These are phyloP conservation scores for Phytoseiulus persimilis DNA, from an alignment of 2,888 invertebrate genomes.

Conservation along the genomic window DNA sequence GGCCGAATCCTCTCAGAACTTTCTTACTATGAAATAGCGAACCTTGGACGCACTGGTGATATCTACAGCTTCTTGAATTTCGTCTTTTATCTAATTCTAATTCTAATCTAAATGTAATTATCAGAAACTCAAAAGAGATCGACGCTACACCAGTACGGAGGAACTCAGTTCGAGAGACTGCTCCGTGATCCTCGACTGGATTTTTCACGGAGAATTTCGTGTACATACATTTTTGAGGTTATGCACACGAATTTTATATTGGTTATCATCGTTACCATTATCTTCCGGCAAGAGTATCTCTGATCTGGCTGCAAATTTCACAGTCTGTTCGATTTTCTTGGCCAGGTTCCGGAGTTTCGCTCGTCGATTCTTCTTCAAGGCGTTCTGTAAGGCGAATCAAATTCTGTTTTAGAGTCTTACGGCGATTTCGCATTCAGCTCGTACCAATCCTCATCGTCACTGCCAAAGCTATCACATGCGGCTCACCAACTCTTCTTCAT, in stretches of 20 bases:
- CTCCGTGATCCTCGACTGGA: too few relatives aligned
- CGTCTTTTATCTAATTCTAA: conserved; percentile 71
- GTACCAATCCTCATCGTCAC: too few relatives aligned
- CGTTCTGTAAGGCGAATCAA: background rate
- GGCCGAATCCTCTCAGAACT: too few relatives aligned
- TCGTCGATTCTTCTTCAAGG: conserved; percentile 10
- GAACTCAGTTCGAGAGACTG: too few relatives aligned
- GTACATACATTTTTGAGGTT: too few relatives aligned
- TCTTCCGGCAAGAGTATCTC: conserved; percentile 71
- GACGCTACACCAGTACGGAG: too few relatives aligned
- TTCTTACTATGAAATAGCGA: conserved; percentile 64
- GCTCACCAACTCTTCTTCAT: conserved; percentile 16
- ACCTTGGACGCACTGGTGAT: conserved; percentile 75
- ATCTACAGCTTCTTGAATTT: conserved; percentile 73
- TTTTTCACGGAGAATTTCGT: too few relatives aligned
- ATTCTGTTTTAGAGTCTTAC: background rate
- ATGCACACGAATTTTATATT: too few relatives aligned
- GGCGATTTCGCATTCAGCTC: too few relatives aligned
- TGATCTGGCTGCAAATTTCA: conserved; percentile 46
- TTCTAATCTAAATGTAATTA: too few relatives aligned
- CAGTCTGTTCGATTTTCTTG: conserved; percentile 18
- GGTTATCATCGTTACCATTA: conserved; percentile 59
- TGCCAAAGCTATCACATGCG: too few relatives aligned
- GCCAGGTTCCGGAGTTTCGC: background rate
- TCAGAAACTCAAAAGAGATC: too few relatives aligned